Percentiles rank a stretch among this genome's conserved stretches.
Conservation (phyloP, 53 echinoderm and acorn worm genomes). For the Holothuria scabra region DNA sequence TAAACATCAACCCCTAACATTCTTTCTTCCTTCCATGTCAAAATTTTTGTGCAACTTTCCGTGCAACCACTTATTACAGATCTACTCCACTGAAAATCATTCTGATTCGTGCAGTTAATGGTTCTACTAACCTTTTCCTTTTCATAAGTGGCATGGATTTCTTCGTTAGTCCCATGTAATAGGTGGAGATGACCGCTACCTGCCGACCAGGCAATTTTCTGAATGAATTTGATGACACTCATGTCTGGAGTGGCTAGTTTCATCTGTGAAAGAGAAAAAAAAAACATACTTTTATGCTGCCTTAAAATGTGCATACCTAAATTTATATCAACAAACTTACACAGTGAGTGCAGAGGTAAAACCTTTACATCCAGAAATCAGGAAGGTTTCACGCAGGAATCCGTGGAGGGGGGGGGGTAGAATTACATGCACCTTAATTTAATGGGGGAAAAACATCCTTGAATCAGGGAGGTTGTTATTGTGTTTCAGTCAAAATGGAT, state of each 20-base stretch:
- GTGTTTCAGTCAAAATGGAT: too few species aligned
- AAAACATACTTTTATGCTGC: not conserved
- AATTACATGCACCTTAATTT: too few species aligned
- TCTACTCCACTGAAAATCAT: not conserved
- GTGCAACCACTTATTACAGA: not conserved
- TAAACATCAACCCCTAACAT: too few species aligned
- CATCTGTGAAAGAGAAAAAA: slow-evolving; percentile 51
- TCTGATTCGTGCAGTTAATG: too few species aligned
- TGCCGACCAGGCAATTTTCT: slow-evolving; percentile 99
- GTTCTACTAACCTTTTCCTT: slow-evolving; percentile 60
- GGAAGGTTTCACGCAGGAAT: too few species aligned
- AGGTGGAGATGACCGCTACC: slow-evolving; percentile 89
- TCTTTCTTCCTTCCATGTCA: too few species aligned
- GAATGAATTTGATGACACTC: slow-evolving; percentile 91
- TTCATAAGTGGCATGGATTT: slow-evolving; percentile 94
- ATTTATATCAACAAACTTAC: too few species aligned
- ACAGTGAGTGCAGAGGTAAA: too few species aligned
- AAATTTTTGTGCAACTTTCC: not conserved
- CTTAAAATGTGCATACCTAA: not conserved
- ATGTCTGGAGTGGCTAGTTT: slow-evolving; percentile 86
- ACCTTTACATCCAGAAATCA: too few species aligned
- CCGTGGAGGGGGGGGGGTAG: too few species aligned
- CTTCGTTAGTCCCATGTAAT: slow-evolving; percentile 89
- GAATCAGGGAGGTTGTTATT: too few species aligned
- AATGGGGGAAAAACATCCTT: too few species aligned